Conservation (phyloP, 2,888 invertebrate genomes). For the Gasteruption jaculator region DNA sequence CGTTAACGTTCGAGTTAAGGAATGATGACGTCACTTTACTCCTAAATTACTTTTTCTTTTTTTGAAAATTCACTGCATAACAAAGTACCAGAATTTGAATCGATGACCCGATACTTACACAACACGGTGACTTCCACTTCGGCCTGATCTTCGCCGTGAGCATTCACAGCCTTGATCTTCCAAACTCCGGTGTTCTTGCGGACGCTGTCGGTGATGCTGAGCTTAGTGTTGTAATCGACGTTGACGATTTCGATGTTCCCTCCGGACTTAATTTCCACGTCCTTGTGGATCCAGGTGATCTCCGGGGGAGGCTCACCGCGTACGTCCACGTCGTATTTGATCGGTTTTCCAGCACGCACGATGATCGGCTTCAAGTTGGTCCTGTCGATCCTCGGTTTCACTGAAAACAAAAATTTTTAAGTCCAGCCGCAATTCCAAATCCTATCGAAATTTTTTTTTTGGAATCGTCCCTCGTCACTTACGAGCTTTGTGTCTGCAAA, state of each 20-base stretch:
- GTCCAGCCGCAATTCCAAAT: constrained; percentile 4
- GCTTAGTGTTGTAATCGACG: constrained; percentile 85
- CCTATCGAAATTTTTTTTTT: constrained; percentile 7
- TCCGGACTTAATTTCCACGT: constrained; percentile 70
- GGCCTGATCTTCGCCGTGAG: constrained; percentile 88
- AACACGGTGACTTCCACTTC: constrained; percentile 91
- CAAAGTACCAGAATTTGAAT: no score
- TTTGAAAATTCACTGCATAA: no score
- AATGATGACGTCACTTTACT: no score
- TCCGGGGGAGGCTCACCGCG: constrained; percentile 94
- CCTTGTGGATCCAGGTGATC: constrained; percentile 84
- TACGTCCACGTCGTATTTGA: constrained; percentile 90
- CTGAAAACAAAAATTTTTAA: constrained; percentile 57
- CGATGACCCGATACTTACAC: constrained; percentile 58
- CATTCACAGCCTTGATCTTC: constrained; percentile 84
- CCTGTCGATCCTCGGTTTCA: constrained; percentile 95
- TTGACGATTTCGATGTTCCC: constrained; percentile 74
- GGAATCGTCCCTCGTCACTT: constrained; percentile 56
- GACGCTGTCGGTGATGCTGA: constrained; percentile 72
- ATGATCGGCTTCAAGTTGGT: constrained; percentile 87
- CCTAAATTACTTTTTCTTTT: not conserved
- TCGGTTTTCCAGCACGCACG: constrained; percentile 85
- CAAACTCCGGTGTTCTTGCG: constrained; percentile 88
- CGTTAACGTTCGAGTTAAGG: not conserved
- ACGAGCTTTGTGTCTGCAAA: constrained; percentile 84